Evolutionary conservation across 2,113 vertebrate genomes (phyloP), one percentile per base, ranked within the genome.

Genomic region (Cercopithecus mona): DNA sequence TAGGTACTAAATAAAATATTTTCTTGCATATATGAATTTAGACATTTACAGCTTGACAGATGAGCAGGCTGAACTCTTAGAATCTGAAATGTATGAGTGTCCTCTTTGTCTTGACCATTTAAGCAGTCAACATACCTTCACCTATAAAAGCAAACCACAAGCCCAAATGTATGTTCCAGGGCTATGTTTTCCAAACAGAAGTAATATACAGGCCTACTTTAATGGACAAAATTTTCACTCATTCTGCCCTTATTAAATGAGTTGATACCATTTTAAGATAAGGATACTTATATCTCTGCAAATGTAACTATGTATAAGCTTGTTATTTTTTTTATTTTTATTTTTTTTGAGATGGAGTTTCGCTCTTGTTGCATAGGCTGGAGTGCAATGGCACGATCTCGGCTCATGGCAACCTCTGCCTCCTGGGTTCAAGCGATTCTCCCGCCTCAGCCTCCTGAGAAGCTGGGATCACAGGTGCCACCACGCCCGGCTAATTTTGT

Each of bases 31-130:
- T 75, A 86, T 90, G 76, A 95, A 92, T 76, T 93, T 87, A 30
- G n/a, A 92, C 94, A 32, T 78, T 96, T 83, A 93, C 14, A 81
- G 40, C 38, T 92, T 93, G 8, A 76, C 68, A 93, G 70, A 72
- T 79, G 45, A 66, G 18, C 16, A 87, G 38, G 23, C 4, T 72
- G 79, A 95, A 18, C 45, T 87, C n/a, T 86, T 48, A 68, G 23
- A 57, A 72, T 57, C 76, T 88, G 38, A 88, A 95, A 83, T 64
- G 59, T 59, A 12, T 80, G 35, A n/a, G 7, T 38, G 5, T 50
- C 40, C 16, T 87, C 16, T 88, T 88, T 80, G 38, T 45, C 6
- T 43, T 68, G 52, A 87, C 25, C 43, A 43, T 79, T 93, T 92
- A 86, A 64, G 50, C 32, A n/a, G 61, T 82, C 52, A 85, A 16